A percentile compares a stretch with the other conserved stretches of the same genome.
phyloP scores from a whole-genome alignment of 2,888 invertebrate species.

The Halocaridina rubra region DNA sequence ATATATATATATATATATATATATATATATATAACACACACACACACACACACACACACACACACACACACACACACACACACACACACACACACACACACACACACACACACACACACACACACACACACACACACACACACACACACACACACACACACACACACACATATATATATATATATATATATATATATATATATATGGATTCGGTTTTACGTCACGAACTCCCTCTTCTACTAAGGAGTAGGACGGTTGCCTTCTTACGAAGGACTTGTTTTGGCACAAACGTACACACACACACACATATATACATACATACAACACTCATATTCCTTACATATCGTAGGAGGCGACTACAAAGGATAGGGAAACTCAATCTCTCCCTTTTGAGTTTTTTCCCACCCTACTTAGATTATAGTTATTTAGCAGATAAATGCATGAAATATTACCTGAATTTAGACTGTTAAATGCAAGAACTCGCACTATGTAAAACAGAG shows the following conservation, averaged over 20 bases:
- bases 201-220: too few relatives aligned
- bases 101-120: background rate
- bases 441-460: too few relatives aligned
- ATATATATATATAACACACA: too few relatives aligned
- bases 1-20: background rate
- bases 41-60: background rate
- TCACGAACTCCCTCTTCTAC: too few relatives aligned
- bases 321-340: background rate
- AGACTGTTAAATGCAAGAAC: too few relatives aligned
- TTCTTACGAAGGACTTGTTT: too few relatives aligned
- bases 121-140: background rate
- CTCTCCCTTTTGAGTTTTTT: background rate
- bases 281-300: background rate
- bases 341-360: background rate
- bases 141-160: background rate
- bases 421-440: too few relatives aligned
- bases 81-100: background rate
- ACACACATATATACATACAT: background rate
- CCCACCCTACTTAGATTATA: background rate
- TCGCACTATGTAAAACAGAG: too few relatives aligned
- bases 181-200: slow-evolving; percentile 8
- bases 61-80: background rate
- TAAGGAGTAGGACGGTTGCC: too few relatives aligned
- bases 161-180: slow-evolving; percentile 5
- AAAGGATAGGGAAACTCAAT: background rate